Evolutionary conservation across 1,140 invertebrate genomes (phyloP), one percentile per base, ranked within the genome.

Genomic region (Notospermus geniculatus): DNA sequence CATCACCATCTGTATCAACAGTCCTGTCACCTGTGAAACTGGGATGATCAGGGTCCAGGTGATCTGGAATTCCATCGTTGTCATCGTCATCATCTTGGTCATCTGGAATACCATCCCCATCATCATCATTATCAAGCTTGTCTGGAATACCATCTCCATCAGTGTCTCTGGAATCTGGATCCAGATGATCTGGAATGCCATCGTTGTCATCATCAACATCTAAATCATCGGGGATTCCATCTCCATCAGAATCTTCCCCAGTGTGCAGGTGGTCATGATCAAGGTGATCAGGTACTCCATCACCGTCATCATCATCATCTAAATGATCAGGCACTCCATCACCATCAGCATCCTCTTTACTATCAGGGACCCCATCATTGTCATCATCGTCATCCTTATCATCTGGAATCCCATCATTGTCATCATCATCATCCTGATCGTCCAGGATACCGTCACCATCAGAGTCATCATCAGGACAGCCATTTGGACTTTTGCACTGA

Each of bases 271-370:
- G 27, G 50, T 76, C 70, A 15, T 73, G 69, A 30, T 66, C 65
- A 22, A 57, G 39, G 54, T 61, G 22, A 61, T 69, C 63, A 28
- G 66, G 63, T 13, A 65, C 62, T 17, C 60, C 59, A 66, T 69
- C 67, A 53, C 54, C 55, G 36, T 65, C 65, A 41, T 53, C 45
- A 57, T 77, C 73, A 53, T 70, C 63, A 32, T 77, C 72, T 41
- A 69, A 28, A 59, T 72, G 58, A 54, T 80, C 73, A 1, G 77
- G 75, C 43, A 78, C 77, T 56, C 73, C 73, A 65, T 75, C 71
- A 59, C 66, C 69, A 62, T 78, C 74, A 32, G 67, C 67, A 36
- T 73, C 63, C 15, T 77, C 72, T 27, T 62, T 56, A 57, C 70
- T 39, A 57, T 78, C 70, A 27, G 73, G 75, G 28, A 78, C 74